phyloP scores from a whole-genome alignment of 2,113 vertebrate genomes.

The Nipponia nippon region DNA sequence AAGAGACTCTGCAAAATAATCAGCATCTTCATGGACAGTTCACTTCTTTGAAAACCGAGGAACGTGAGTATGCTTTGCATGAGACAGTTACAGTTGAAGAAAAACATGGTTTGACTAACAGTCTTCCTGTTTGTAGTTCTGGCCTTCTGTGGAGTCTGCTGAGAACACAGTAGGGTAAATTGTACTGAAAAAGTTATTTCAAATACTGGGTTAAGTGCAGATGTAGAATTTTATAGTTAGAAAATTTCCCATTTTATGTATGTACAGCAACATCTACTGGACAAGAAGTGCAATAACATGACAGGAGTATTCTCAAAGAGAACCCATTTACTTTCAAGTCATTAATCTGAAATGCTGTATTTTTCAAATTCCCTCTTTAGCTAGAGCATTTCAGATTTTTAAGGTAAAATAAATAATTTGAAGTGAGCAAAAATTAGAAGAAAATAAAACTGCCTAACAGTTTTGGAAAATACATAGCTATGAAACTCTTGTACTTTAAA shows the following conservation, averaged over 20 bases:
- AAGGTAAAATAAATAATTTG: background rate
- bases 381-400: background rate
- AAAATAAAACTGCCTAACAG: background rate
- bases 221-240: background rate
- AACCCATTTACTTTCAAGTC: background rate
- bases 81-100: conserved; percentile 43
- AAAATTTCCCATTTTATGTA: background rate
- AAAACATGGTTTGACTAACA: conserved; percentile 41
- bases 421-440: background rate
- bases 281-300: background rate
- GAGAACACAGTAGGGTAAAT: background rate
- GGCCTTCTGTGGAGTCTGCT: background rate
- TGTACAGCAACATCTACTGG: conserved; percentile 38
- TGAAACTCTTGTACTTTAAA: background rate
- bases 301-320: background rate
- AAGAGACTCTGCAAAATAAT: background rate
- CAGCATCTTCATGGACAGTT: background rate
- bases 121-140: conserved; percentile 48
- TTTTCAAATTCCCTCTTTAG: background rate
- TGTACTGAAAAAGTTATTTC: background rate
- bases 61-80: background rate
- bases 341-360: background rate
- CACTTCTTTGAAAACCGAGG: background rate
- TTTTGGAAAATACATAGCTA: background rate
- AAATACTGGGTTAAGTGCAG: background rate